phyloP scores from a whole-genome alignment of 2,113 vertebrate species.

The Mixornis gularis region DNA sequence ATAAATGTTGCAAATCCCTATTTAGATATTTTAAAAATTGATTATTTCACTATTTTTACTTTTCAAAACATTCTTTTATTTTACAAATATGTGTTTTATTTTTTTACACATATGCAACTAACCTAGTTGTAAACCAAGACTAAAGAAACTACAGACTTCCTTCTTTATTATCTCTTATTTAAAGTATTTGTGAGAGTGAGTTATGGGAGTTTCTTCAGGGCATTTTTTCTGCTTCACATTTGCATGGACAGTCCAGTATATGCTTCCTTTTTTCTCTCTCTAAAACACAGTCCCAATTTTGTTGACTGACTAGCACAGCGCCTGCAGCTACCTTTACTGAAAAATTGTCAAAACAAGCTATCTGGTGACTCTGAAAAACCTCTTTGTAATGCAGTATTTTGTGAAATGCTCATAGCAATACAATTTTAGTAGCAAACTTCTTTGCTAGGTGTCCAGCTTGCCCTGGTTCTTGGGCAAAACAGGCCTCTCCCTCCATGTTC shows the following conservation, averaged over 20 bases:
- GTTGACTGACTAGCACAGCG: not conserved
- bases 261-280: not conserved
- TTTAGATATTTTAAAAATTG: not conserved
- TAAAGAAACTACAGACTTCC: not conserved
- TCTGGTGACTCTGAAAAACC: not conserved
- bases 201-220: not conserved
- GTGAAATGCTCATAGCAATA: not conserved
- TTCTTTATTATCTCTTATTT: not conserved
- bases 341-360: constrained; percentile 1
- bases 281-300: not conserved
- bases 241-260: not conserved
- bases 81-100: accelerated
- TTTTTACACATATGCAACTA: not conserved
- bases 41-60: not conserved
- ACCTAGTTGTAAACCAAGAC: not conserved
- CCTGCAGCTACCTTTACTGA: not conserved
- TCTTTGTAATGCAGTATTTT: not conserved
- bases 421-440: not conserved
- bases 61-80: not conserved
- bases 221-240: not conserved
- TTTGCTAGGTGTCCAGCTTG: not conserved
- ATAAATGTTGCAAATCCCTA: not conserved
- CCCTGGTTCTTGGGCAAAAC: not conserved
- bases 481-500: not conserved
- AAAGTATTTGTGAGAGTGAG: not conserved